These are phyloP conservation scores for Rhagium mordax DNA, from an alignment of 2,888 invertebrate species.

Conservation along the genomic window DNA sequence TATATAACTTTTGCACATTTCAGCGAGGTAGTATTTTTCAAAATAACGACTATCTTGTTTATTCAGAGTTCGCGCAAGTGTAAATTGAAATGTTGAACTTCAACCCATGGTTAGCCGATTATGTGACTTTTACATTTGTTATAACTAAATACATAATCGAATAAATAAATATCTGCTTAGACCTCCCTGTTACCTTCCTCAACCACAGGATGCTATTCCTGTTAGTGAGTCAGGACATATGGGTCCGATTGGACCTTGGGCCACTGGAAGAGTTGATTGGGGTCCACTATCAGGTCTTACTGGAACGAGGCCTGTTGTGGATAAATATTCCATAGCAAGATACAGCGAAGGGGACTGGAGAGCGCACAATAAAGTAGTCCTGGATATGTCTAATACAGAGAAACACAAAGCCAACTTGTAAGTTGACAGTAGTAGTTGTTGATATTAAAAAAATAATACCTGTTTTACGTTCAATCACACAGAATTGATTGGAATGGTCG, in stretches of 20 bases:
- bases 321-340: constrained; percentile 82
- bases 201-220: constrained; percentile 69
- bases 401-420: constrained; percentile 65
- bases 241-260: constrained; percentile 77
- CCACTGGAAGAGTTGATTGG: constrained; percentile 83
- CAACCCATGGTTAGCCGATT: too few relatives aligned
- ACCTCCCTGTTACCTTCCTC: constrained; percentile 72
- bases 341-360: constrained; percentile 85
- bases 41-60: too few relatives aligned
- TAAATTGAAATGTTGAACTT: too few relatives aligned
- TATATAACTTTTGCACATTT: too few relatives aligned
- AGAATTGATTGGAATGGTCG: constrained; percentile 76
- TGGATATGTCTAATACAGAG: constrained; percentile 62
- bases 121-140: too few relatives aligned
- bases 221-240: constrained; percentile 66
- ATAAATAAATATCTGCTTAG: not conserved
- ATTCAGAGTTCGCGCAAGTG: too few relatives aligned
- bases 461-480: constrained; percentile 7
- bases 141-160: too few relatives aligned
- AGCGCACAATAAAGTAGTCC: constrained; percentile 63
- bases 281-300: constrained; percentile 80
- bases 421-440: constrained; percentile 35
- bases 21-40: too few relatives aligned
- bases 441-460: too few relatives aligned
- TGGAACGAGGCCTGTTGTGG: constrained; percentile 82